Evolutionary conservation across 2,113 vertebrate genomes (phyloP).

Genomic region (Gasterosteus nipponicus): DNA sequence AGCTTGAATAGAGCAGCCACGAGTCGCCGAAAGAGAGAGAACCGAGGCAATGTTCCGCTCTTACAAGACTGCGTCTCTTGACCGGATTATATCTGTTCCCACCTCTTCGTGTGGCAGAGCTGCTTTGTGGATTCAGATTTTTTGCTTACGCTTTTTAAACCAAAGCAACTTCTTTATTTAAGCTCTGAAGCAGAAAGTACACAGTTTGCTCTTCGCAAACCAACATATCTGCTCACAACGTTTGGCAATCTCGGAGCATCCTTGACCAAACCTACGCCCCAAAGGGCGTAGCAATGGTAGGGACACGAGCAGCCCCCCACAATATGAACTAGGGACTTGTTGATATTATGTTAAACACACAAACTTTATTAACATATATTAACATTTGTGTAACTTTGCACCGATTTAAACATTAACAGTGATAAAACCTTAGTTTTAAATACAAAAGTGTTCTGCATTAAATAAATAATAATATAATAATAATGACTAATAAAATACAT

Average conservation of each 20-base stretch:
- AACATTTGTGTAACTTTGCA: too few species aligned
- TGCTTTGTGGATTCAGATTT: conserved; percentile 26
- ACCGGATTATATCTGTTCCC: conserved; percentile 6
- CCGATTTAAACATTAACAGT: too few species aligned
- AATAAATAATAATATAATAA: too few species aligned
- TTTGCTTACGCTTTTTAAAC: conserved; percentile 36
- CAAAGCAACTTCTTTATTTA: conserved; percentile 20
- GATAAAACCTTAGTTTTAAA: too few species aligned
- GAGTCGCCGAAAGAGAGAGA: conserved; percentile 32
- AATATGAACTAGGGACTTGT: not conserved
- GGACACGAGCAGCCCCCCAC: not conserved
- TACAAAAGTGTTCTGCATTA: too few species aligned
- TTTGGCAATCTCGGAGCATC: not conserved
- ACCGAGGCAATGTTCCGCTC: conserved; percentile 35
- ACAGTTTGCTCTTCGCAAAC: not conserved
- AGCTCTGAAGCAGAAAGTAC: conserved; percentile 8
- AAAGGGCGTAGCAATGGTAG: too few species aligned
- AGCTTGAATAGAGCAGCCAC: conserved; percentile 43
- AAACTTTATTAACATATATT: too few species aligned
- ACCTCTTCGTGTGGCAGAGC: conserved; percentile 27
- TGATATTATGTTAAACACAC: too few species aligned
- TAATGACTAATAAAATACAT: too few species aligned
- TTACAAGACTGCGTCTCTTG: conserved; percentile 36
- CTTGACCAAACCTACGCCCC: not conserved
- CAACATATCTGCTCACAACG: conserved; percentile 25